A percentile compares a stretch with the other conserved stretches of the same genome.
These are phyloP conservation scores for Schrankia costaestrigalis DNA, from an alignment of 2,888 invertebrate genomes.

Conservation along the genomic window DNA sequence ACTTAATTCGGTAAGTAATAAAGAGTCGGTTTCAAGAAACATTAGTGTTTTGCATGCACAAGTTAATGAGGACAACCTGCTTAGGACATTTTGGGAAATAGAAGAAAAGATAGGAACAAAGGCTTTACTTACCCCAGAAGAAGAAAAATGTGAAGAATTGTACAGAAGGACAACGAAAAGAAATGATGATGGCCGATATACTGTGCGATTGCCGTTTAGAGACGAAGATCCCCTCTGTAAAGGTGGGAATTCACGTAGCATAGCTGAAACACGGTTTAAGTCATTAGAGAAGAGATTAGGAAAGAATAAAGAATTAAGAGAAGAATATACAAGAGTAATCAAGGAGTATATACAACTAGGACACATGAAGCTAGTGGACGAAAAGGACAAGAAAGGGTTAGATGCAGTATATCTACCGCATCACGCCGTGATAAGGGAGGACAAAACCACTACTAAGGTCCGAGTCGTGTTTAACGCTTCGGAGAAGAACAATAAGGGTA, in stretches of 20 bases:
- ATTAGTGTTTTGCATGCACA: conserved; percentile 5
- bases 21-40: background rate
- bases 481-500: background rate
- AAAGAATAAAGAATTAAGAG: conserved; percentile 1
- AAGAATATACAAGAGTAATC: conserved; percentile 1
- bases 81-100: conserved; percentile 1
- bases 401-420: conserved; percentile 1
- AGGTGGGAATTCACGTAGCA: background rate
- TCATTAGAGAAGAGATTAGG: conserved; percentile 4
- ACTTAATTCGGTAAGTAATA: background rate
- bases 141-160: conserved; percentile 11
- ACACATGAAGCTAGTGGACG: conserved; percentile 1
- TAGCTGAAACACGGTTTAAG: conserved; percentile 4
- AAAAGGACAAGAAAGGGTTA: background rate
- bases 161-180: conserved; percentile 5
- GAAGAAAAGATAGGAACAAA: background rate
- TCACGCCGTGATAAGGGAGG: conserved; percentile 1
- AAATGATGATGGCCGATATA: conserved; percentile 4
- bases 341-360: conserved; percentile 5
- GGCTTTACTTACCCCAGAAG: conserved; percentile 9
- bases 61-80: background rate
- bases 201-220: conserved; percentile 7
- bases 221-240: conserved; percentile 7
- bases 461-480: no score
- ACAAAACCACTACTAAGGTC: background rate